Conservation (phyloP, 1,140 invertebrate genomes). For the Solen grandis region DNA sequence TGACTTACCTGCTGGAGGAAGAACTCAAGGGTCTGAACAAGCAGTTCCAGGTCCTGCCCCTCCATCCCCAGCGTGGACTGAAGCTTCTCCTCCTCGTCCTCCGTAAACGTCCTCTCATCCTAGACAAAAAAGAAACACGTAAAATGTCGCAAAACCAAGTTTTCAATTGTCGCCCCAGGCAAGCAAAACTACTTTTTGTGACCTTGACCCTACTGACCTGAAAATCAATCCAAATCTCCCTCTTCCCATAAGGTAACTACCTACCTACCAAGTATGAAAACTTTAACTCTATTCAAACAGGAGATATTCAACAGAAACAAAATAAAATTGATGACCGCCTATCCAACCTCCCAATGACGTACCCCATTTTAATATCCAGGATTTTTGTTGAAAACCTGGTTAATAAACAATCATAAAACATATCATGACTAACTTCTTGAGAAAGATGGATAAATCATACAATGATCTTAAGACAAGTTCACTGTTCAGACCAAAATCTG, state of each 20-base stretch:
- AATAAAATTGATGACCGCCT: background rate
- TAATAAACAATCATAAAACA: background rate
- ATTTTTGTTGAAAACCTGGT: background rate
- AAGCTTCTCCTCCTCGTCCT: slow-evolving; percentile 78
- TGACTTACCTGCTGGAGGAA: slow-evolving; percentile 76
- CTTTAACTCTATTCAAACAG: too few species aligned
- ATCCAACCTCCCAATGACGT: background rate
- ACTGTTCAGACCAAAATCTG: too few species aligned
- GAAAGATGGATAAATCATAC: background rate
- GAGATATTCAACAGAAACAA: background rate
- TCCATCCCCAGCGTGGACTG: slow-evolving; percentile 70
- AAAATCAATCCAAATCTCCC: too few species aligned
- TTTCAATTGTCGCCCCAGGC: too few species aligned
- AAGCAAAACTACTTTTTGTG: too few species aligned
- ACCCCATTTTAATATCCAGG: too few species aligned
- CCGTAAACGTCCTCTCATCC: slow-evolving; percentile 78
- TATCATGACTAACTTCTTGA: background rate
- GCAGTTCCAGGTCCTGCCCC: slow-evolving; percentile 71
- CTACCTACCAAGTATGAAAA: too few species aligned
- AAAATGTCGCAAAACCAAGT: background rate
- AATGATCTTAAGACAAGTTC: too few species aligned
- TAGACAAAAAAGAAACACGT: too few species aligned
- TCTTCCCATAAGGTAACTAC: too few species aligned
- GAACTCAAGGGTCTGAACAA: slow-evolving; percentile 78
- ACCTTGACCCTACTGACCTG: too few species aligned